Evolutionary conservation across 2,113 vertebrate genomes (phyloP).

Genomic region (Panurus biarmicus): DNA sequence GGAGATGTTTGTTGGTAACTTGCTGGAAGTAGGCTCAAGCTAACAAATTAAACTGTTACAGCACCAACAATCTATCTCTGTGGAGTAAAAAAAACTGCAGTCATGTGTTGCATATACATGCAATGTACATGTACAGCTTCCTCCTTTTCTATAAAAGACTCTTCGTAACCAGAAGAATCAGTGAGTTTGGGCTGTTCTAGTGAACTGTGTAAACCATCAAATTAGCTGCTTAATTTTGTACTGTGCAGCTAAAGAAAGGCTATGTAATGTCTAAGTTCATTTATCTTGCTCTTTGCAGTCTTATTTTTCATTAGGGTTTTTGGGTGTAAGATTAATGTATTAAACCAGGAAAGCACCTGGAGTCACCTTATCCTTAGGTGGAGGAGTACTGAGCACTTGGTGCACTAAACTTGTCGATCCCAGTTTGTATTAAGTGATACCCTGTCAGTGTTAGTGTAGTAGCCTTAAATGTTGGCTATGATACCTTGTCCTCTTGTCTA

Average conservation of each 20-base stretch:
- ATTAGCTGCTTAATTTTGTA: neutral
- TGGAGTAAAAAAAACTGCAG: neutral
- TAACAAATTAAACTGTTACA: neutral
- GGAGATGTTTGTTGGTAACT: neutral
- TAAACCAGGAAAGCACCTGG: neutral
- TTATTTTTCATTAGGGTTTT: neutral
- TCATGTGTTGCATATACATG: neutral
- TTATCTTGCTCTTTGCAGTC: neutral
- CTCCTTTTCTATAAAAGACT: neutral
- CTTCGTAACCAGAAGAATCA: neutral
- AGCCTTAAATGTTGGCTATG: neutral
- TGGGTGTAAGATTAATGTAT: neutral
- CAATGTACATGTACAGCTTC: neutral
- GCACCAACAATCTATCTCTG: neutral
- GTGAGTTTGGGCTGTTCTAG: neutral
- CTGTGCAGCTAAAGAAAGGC: neutral
- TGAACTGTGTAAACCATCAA: neutral
- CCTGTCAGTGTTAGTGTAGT: neutral
- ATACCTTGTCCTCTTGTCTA: neutral
- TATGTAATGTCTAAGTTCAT: neutral
- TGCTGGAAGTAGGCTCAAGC: neutral
- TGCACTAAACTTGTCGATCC: neutral
- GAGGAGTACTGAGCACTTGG: neutral
- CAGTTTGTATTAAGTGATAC: neutral
- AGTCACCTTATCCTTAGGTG: neutral